Percentiles rank a stretch among this genome's conserved stretches.
Evolutionary conservation across 2,113 vertebrate genomes (phyloP).

Genomic region (Scomber japonicus): DNA sequence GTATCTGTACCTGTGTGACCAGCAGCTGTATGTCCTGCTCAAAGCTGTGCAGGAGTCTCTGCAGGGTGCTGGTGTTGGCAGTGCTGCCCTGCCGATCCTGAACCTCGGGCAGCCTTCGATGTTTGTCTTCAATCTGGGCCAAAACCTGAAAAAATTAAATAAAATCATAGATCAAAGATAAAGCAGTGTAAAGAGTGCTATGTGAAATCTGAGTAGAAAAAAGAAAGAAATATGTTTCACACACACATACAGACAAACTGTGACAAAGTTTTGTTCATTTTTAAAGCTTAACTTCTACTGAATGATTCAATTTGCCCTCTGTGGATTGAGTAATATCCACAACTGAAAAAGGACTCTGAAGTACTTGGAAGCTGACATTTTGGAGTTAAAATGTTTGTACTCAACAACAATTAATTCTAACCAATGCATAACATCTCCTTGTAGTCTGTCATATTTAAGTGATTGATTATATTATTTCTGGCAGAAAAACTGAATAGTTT

Average conservation of each 20-base stretch:
- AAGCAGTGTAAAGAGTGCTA: neutral
- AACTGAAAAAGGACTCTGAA: neutral
- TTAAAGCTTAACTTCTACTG: no score
- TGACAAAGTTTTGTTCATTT: no score
- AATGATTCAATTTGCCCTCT: neutral
- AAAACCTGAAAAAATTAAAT: slow-evolving; percentile 79
- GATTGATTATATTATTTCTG: no score
- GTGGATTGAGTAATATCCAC: neutral
- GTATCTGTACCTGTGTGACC: slow-evolving; percentile 88
- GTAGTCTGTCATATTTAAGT: no score
- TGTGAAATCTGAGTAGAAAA: neutral
- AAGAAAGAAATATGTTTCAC: no score
- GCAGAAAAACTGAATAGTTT: no score
- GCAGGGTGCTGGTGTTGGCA: slow-evolving; percentile 89
- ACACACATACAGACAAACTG: no score
- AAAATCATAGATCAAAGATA: neutral
- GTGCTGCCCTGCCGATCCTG: slow-evolving; percentile 84
- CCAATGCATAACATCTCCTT: no score
- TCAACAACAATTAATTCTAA: no score
- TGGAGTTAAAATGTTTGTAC: no score
- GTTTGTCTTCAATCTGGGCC: slow-evolving; percentile 92
- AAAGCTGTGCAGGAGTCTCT: slow-evolving; percentile 90
- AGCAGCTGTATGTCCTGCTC: slow-evolving; percentile 95
- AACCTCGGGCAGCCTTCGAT: slow-evolving; percentile 89
- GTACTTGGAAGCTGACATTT: no score